These are phyloP conservation scores for Scaptomyza montana DNA, from an alignment of 1,140 invertebrate species.

Conservation along the genomic window DNA sequence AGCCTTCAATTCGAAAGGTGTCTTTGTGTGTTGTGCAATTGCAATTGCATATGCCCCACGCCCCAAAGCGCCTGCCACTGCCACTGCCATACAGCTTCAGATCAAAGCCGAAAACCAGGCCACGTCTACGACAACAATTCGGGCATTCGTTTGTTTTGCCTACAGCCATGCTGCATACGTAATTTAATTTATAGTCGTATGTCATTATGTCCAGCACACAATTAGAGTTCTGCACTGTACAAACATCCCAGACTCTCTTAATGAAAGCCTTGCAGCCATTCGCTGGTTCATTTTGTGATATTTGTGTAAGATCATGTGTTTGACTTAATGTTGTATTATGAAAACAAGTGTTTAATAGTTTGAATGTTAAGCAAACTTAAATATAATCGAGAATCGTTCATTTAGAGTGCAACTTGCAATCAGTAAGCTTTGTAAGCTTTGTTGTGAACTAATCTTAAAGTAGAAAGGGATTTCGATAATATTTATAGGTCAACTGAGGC, in stretches of 20 bases:
- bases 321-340: too few species aligned
- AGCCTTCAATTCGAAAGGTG: conserved; percentile 79
- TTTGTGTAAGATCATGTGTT: too few species aligned
- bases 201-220: conserved; percentile 40
- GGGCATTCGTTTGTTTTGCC: conserved; percentile 58
- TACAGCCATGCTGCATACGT: conserved; percentile 56
- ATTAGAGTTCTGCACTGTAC: conserved; percentile 9
- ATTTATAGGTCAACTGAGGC: too few species aligned
- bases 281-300: background rate
- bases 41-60: conserved; percentile 38
- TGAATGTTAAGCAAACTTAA: too few species aligned
- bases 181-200: conserved; percentile 62
- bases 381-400: too few species aligned
- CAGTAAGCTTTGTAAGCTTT: too few species aligned
- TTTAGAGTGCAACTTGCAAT: too few species aligned
- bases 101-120: conserved; percentile 47
- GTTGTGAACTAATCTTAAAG: too few species aligned
- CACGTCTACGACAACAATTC: conserved; percentile 1
- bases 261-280: conserved; percentile 9
- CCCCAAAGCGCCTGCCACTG: conserved; percentile 17
- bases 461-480: too few species aligned
- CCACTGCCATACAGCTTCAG: conserved; percentile 36
- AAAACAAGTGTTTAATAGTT: too few species aligned
- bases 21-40: conserved; percentile 67
- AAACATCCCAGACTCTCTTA: conserved; percentile 7